These are phyloP conservation scores for Invenusta paracnida DNA, from an alignment of 2,888 invertebrate genomes.

Conservation along the genomic window DNA sequence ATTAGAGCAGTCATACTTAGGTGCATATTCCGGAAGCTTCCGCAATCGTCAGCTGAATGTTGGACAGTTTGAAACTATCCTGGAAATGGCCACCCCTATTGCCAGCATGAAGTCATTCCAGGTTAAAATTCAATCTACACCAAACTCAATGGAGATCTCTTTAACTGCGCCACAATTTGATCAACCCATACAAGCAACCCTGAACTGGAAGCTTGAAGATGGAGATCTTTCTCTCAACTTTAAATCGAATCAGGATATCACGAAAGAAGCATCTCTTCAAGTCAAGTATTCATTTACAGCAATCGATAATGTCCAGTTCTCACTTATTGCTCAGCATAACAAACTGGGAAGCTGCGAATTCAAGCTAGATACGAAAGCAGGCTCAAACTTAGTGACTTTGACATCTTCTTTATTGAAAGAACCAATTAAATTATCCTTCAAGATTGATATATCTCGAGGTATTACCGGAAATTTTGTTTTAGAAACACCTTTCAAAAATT, in stretches of 20 bases:
- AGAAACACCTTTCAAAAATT: neutral
- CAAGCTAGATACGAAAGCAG: neutral
- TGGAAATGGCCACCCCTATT: neutral
- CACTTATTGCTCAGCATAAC: neutral
- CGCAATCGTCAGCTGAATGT: neutral
- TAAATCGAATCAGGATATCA: neutral
- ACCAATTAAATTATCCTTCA: neutral
- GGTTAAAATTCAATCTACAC: neutral
- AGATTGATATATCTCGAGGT: too few relatives aligned
- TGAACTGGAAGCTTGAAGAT: neutral
- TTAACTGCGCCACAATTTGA: neutral
- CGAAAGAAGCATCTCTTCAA: neutral
- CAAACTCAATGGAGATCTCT: neutral
- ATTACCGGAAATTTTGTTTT: neutral
- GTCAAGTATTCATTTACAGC: neutral
- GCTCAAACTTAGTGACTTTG: neutral
- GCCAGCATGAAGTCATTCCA: neutral
- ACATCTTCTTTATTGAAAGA: neutral
- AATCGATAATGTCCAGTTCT: neutral
- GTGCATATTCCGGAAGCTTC: neutral
- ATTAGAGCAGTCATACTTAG: neutral
- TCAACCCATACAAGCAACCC: neutral
- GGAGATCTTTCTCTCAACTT: neutral
- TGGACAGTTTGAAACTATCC: neutral
- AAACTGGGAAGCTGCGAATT: neutral